These are phyloP conservation scores for Suillia variegata DNA, from an alignment of 2,888 invertebrate genomes.

Conservation along the genomic window DNA sequence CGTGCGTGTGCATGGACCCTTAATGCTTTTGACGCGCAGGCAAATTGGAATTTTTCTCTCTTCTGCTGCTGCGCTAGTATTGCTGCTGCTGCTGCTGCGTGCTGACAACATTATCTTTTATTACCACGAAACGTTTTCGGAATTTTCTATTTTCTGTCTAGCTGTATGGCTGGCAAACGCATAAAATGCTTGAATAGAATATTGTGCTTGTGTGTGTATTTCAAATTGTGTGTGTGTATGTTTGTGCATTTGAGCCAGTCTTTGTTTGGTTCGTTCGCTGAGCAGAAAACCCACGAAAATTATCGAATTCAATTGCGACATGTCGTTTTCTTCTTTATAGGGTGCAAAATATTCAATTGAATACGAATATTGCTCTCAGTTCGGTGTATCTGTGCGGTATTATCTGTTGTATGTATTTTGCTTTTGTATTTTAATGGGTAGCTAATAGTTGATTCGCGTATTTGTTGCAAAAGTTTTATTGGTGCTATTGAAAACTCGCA, in stretches of 20 bases:
- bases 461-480: no score
- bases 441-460: no score
- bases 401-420: no score
- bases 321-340: background rate
- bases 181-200: no score
- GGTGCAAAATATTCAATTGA: slow-evolving; percentile 4
- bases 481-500: no score
- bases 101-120: slow-evolving; percentile 24
- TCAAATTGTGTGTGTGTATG: no score
- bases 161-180: no score
- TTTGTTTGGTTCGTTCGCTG: background rate
- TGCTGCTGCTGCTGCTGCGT: slow-evolving; percentile 2
- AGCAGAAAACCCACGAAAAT: background rate
- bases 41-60: background rate
- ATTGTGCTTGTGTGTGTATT: background rate
- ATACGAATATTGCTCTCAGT: background rate
- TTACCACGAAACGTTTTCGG: slow-evolving; percentile 21
- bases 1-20: slow-evolving; percentile 10
- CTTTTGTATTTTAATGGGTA: no score
- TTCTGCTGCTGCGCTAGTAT: slow-evolving; percentile 5
- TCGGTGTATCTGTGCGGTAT: no score
- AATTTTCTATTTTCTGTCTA: slow-evolving; percentile 25
- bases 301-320: slow-evolving; percentile 1
- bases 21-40: slow-evolving; percentile 8
- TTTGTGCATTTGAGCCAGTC: no score